Percentiles rank a stretch among this genome's conserved stretches.
These are phyloP conservation scores for Gila orcuttii DNA, from an alignment of 2,113 vertebrate species.

Conservation along the genomic window DNA sequence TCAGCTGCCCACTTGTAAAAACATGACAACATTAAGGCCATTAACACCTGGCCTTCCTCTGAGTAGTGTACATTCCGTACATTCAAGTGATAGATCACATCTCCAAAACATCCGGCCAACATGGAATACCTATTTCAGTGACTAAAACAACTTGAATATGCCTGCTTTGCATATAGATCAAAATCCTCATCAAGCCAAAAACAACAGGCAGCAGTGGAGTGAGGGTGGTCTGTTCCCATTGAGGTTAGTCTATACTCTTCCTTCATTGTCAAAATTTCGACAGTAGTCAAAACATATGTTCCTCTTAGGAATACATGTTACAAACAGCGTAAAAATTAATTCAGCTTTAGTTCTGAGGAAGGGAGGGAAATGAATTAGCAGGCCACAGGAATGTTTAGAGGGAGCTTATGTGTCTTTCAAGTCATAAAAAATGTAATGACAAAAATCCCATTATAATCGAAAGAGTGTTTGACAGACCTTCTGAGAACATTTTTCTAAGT, in stretches of 20 bases:
- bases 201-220: constrained; percentile 11
- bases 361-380: neutral
- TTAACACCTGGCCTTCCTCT: constrained; percentile 4
- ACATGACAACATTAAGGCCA: neutral
- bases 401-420: neutral
- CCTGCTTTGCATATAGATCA: neutral
- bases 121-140: neutral
- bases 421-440: neutral
- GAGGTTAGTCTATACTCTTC: neutral
- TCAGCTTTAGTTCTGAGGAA: neutral
- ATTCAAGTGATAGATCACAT: constrained; percentile 5
- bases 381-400: constrained; percentile 10
- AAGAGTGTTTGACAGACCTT: neutral
- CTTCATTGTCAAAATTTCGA: constrained; percentile 11
- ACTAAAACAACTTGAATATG: constrained; percentile 8
- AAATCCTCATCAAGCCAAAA: constrained; percentile 11
- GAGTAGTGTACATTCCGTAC: constrained; percentile 9
- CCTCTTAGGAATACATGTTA: neutral
- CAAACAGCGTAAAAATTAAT: neutral
- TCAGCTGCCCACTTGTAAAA: neutral
- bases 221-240: neutral
- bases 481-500: neutral
- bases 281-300: neutral
- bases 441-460: neutral
- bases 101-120: neutral